Evolutionary conservation across 30 jellyfish, hydroid and myxozoan species (phyloP), one percentile per base, ranked within the genome.

Genomic region (Sanderia malayensis): DNA sequence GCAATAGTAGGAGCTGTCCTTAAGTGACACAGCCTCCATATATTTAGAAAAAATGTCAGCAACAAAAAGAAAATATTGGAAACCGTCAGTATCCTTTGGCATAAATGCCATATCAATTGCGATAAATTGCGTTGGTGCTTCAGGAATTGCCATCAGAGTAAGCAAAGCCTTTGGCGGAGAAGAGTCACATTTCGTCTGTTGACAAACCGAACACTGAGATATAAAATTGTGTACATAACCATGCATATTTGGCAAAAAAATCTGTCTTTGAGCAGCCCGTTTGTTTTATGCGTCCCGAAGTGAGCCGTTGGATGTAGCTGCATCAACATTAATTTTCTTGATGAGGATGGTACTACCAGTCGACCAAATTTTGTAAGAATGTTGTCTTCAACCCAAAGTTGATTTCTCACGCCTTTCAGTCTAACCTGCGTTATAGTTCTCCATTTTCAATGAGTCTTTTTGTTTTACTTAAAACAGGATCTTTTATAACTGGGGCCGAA

Each of bases 111-210:
- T 32, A 25, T 44, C 70, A 66, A 66, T 29, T 9, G 79, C 7
- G 7, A 66, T 66, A 32, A 66, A 62, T 27, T 73, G 85, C 85
- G 57, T 73, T 33, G 85, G 85, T 28, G 78, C 90, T 17, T 64
- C 23, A 18, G 82, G 82, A 8, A 78, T 23, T 27, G 65, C 65
- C 83, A 78, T 78, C 23, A 58, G 90, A 4, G 53, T 4, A 4
- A 62, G 67, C 15, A 83, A 83, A n/a, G 81, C 88, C 46, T 76
- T 76, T 0, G 88, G 88, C 49, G 88, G 88, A 24, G 81, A 2
- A 44, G 88, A 23, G 44, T 9, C 71, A 46, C 76, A 76, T 47
- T 76, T 76, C 37, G 88, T 13, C 58, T 78, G 45, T 66, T 78
- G 90, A 61, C 75, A 78, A 70, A 31, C 29, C 21, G 22, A 30